Base-by-base conservation (phyloP, 2,797 vertebrate species). In the Dromococcyx pavoninus region DNA sequence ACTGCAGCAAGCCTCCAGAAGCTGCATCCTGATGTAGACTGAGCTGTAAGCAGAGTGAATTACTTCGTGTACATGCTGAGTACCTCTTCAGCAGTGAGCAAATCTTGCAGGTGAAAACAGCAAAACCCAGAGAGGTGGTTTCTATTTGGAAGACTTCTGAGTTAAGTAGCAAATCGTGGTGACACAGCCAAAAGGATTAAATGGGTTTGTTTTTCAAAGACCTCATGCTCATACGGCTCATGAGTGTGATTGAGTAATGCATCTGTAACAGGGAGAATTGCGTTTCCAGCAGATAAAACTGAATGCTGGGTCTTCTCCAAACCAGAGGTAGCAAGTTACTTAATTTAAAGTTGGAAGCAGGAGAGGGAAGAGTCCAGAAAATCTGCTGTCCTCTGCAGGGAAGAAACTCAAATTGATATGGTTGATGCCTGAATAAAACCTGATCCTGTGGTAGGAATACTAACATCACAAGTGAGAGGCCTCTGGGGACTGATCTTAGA, bases 1-100 rank as follows among this genome's bases (percentile, higher is more conserved):
- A 87, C 95, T 96, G 95, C 94, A 96, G 93, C 80, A 94, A 83
- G 57, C 69, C 78, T 96, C 86, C 75, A 93, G 93, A 74, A 94
- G 77, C 93, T 94, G 88, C 89, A 94, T 94, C 93, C 78, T 97
- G 93, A 74, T 94, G 86, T 86, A 93, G 83, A 77, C 89, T 90
- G 95, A 91, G 80, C 88, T 82, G 83, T 90, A 94, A 95, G 93
- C 67, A 70, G 62, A 70, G 77, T 41, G 44, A 91, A 86, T 91
- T 90, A 62, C 76, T 90, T 62, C 0, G 1, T 79, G 3, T 76
- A 86, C 64, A 11, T 73, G 83, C 83, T 16, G 89, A 95, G 61
- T 67, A 62, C 86, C 75, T 72, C 85, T 86, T 93, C 50, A 75
- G 86, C 71, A 53, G 70, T 76, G 88, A 95, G 86, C 75, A 92